phyloP scores from a whole-genome alignment of 1,140 invertebrate genomes.

The Nasonia giraulti region DNA sequence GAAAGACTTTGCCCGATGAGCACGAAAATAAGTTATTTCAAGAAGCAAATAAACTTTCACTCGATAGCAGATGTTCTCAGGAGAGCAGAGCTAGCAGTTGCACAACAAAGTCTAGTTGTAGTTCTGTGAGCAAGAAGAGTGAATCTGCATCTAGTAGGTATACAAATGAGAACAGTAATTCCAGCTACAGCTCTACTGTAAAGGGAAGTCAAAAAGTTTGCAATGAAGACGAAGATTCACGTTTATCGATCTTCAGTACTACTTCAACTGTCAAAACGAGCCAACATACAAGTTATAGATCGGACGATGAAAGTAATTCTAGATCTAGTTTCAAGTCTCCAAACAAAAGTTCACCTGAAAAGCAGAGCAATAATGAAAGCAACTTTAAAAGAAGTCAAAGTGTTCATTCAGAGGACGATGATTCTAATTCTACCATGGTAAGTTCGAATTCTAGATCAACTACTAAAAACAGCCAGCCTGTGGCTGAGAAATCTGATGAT shows the following conservation, averaged over 20 bases:
- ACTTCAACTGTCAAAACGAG: slow-evolving; percentile 1
- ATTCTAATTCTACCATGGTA: slow-evolving; percentile 8
- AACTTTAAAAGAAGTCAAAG: not conserved
- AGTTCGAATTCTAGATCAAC: slow-evolving; percentile 13
- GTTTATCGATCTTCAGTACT: not conserved
- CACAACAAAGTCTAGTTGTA: not conserved
- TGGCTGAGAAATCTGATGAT: slow-evolving; percentile 18
- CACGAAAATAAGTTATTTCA: not conserved
- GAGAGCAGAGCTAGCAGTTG: slow-evolving; percentile 6
- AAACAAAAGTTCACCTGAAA: slow-evolving; percentile 20
- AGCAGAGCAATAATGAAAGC: not conserved
- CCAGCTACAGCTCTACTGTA: slow-evolving; percentile 2
- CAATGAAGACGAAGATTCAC: slow-evolving; percentile 29
- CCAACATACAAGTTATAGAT: not conserved
- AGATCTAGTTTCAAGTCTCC: slow-evolving; percentile 23
- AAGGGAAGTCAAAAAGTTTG: slow-evolving; percentile 1
- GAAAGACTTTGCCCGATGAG: not conserved
- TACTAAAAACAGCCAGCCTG: not conserved
- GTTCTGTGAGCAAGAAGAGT: not conserved
- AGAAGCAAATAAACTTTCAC: not conserved
- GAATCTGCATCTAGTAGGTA: not conserved
- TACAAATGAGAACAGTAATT: slow-evolving; percentile 7
- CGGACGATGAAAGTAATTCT: slow-evolving; percentile 27
- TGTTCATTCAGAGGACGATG: slow-evolving; percentile 3
- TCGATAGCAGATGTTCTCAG: slow-evolving; percentile 28